Conservation (phyloP, 92 coral and sea anemone species). For the Paramuricea clavata region DNA sequence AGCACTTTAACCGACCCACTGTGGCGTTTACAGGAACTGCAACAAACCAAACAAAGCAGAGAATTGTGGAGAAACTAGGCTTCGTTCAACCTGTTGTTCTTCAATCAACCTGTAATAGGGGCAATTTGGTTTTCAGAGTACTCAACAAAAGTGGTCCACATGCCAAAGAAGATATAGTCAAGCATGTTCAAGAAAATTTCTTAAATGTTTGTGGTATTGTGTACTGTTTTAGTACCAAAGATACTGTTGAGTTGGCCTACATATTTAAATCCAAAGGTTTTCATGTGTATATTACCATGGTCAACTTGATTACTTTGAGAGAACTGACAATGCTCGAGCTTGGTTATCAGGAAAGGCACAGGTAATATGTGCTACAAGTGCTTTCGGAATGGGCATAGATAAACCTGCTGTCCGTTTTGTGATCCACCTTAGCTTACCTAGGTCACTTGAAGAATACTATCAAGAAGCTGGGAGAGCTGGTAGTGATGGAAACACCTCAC, state of each 20-base stretch:
- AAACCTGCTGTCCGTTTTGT: conserved; percentile 6
- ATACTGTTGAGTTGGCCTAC: neutral
- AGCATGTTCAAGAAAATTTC: neutral
- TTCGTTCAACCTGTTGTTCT: neutral
- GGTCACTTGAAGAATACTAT: conserved; percentile 1
- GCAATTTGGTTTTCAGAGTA: neutral
- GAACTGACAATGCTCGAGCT: neutral
- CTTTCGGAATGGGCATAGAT: conserved; percentile 16
- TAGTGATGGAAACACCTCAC: neutral
- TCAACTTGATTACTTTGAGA: neutral
- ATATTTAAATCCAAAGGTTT: conserved; percentile 1
- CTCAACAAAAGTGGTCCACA: neutral
- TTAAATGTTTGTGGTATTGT: neutral
- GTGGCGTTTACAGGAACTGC: neutral
- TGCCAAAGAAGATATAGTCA: conserved; percentile 7
- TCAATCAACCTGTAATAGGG: neutral
- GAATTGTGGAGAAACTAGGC: neutral
- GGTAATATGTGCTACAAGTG: conserved; percentile 10
- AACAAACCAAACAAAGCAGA: neutral
- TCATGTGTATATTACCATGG: conserved; percentile 6
- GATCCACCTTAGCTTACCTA: neutral
- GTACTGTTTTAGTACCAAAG: neutral
- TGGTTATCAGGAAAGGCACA: neutral
- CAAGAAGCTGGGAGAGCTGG: conserved; percentile 21
- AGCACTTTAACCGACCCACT: neutral